Evolutionary conservation across 1,140 invertebrate species (phyloP).

Genomic region (Drosophila micromelanica): DNA sequence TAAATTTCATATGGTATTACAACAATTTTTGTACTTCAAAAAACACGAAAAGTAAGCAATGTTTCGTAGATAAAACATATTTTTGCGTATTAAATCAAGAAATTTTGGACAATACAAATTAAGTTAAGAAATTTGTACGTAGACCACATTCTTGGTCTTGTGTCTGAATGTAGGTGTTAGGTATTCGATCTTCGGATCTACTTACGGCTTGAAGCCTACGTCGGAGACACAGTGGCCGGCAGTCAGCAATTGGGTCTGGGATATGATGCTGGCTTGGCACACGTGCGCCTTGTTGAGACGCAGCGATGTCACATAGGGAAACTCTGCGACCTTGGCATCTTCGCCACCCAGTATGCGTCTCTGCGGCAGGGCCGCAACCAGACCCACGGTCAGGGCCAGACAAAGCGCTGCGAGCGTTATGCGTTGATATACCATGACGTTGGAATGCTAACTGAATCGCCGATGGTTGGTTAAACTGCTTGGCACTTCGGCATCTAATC

Average conservation of each 20-base stretch:
- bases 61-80: too few species aligned
- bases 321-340: slow-evolving; percentile 50
- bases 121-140: too few species aligned
- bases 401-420: slow-evolving; percentile 28
- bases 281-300: slow-evolving; percentile 62
- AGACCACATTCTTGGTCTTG: too few species aligned
- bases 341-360: slow-evolving; percentile 63
- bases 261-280: slow-evolving; percentile 51
- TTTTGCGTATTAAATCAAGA: too few species aligned
- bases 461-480: slow-evolving; percentile 30
- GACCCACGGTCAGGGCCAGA: slow-evolving; percentile 16
- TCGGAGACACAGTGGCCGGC: slow-evolving; percentile 67
- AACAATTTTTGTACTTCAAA: too few species aligned
- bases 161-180: too few species aligned
- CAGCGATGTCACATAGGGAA: slow-evolving; percentile 66
- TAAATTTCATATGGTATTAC: too few species aligned
- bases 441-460: slow-evolving; percentile 63
- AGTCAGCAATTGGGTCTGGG: slow-evolving; percentile 43
- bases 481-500: slow-evolving; percentile 26
- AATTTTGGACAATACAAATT: too few species aligned
- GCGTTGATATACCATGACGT: slow-evolving; percentile 66
- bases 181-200: neutral
- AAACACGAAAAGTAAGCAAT: too few species aligned
- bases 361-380: slow-evolving; percentile 33
- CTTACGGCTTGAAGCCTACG: slow-evolving; percentile 61